Conservation (phyloP, 2,797 vertebrate genomes). For the Anomalospiza imberbis region DNA sequence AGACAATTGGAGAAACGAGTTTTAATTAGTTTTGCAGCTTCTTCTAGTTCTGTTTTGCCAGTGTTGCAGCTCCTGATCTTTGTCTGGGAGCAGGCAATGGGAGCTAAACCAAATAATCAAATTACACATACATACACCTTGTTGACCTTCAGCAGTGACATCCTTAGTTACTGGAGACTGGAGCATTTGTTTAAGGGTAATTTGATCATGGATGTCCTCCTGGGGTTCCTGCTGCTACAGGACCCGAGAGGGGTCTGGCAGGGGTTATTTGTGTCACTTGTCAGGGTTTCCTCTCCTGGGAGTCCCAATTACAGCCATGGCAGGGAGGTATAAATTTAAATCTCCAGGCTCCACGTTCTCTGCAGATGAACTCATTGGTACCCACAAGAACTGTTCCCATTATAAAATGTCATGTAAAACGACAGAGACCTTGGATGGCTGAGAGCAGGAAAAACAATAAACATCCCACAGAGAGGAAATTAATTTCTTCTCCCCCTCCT, state of each 20-base stretch:
- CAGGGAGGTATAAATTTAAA: slow-evolving; percentile 15
- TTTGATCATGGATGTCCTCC: slow-evolving; percentile 13
- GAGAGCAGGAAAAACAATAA: slow-evolving; percentile 55
- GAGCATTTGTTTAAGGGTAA: slow-evolving; percentile 30
- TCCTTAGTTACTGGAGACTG: not conserved
- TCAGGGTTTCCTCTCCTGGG: not conserved
- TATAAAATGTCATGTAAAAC: slow-evolving; percentile 19
- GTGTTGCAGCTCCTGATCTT: not conserved
- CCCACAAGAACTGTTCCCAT: slow-evolving; percentile 5
- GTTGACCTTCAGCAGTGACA: not conserved
- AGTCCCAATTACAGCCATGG: not conserved
- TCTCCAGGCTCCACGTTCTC: slow-evolving; percentile 1
- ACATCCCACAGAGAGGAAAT: slow-evolving; percentile 39
- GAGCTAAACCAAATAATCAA: not conserved
- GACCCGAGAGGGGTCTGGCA: not conserved
- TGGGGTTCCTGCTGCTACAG: not conserved
- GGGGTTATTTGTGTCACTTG: slow-evolving; percentile 41
- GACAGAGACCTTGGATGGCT: slow-evolving; percentile 4
- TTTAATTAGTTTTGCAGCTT: slow-evolving; percentile 33
- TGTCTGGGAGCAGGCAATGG: not conserved
- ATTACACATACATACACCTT: not conserved
- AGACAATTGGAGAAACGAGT: not conserved
- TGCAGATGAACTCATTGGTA: slow-evolving; percentile 20
- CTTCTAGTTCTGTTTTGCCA: not conserved
- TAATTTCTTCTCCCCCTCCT: not conserved